These are phyloP conservation scores for Cephus nigrinus DNA, from an alignment of 2,888 invertebrate genomes.

Conservation along the genomic window DNA sequence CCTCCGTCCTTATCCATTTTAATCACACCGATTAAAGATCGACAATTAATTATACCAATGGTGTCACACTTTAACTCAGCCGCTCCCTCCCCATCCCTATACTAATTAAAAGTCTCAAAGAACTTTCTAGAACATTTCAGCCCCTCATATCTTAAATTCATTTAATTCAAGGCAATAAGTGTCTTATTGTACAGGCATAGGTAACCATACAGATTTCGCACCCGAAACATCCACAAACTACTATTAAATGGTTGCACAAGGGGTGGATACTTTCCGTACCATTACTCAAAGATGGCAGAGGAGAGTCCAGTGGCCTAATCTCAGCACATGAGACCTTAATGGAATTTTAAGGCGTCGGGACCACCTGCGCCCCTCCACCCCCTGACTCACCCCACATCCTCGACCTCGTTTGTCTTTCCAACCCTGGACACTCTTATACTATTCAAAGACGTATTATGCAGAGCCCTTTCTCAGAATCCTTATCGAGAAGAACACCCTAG, in stretches of 20 bases:
- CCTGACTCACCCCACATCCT: constrained; percentile 32
- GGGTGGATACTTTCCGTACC: constrained; percentile 45
- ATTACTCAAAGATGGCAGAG: constrained; percentile 62
- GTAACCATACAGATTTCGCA: neutral
- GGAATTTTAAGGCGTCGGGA: constrained; percentile 64
- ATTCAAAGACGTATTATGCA: constrained; percentile 22
- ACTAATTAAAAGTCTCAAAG: neutral
- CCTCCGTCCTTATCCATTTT: neutral
- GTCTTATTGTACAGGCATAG: neutral
- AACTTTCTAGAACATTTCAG: neutral
- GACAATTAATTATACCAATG: neutral
- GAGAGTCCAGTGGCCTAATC: constrained; percentile 60
- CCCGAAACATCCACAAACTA: constrained; percentile 5
- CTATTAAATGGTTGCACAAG: neutral
- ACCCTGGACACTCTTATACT: constrained; percentile 43
- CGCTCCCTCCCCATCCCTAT: neutral
- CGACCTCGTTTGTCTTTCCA: constrained; percentile 58
- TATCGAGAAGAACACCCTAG: neutral
- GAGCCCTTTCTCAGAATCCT: neutral
- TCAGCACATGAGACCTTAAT: constrained; percentile 65
- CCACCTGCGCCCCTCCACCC: constrained; percentile 53
- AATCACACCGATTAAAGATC: neutral
- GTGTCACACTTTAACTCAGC: neutral
- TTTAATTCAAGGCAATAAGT: neutral
- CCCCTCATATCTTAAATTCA: neutral